phyloP scores from a whole-genome alignment of 1,140 invertebrate genomes.

The Drosophila triauraria region DNA sequence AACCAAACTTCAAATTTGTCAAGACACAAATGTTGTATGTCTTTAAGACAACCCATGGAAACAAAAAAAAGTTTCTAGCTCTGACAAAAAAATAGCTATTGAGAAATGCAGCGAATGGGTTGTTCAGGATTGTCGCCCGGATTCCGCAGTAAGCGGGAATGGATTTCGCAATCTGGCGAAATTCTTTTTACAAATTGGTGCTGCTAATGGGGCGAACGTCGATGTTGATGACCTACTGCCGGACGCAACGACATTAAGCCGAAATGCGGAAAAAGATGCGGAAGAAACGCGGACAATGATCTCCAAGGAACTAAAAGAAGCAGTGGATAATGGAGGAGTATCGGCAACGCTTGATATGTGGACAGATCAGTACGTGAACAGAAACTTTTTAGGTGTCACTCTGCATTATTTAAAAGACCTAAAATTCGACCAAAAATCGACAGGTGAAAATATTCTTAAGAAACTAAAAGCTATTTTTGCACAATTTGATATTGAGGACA shows the following conservation, averaged over 20 bases:
- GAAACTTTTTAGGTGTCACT: too few species aligned
- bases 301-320: constrained; percentile 1
- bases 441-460: neutral
- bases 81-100: too few species aligned
- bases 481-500: constrained; percentile 26
- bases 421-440: constrained; percentile 8
- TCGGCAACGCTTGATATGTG: neutral
- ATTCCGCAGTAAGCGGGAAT: too few species aligned
- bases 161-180: constrained; percentile 1
- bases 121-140: too few species aligned
- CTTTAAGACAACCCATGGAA: too few species aligned
- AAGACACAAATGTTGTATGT: too few species aligned
- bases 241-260: constrained; percentile 18
- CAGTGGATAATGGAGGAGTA: constrained; percentile 3
- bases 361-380: too few species aligned
- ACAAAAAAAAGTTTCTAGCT: too few species aligned
- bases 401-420: constrained; percentile 4
- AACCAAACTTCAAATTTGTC: neutral
- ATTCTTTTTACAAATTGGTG: neutral
- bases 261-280: constrained; percentile 14
- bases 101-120: too few species aligned
- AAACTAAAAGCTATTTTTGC: constrained; percentile 24
- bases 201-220: constrained; percentile 14
- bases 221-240: constrained; percentile 24
- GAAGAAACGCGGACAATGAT: constrained; percentile 21